These are phyloP conservation scores for Leptarthrus brevirostris DNA, from an alignment of 2,888 invertebrate species.

Conservation along the genomic window DNA sequence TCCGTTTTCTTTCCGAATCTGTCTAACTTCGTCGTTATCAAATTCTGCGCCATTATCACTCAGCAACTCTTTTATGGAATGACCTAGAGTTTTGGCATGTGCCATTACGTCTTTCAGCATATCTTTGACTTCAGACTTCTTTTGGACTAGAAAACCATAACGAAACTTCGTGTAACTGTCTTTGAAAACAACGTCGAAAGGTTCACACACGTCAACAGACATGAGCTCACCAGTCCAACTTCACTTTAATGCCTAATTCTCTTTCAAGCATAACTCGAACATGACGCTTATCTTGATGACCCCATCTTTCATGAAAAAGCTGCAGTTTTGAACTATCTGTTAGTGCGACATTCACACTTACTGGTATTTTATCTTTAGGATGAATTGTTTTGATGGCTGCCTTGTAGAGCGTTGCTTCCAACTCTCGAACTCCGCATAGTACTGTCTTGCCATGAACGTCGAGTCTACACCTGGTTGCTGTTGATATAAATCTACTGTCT, in stretches of 20 bases:
- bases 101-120: too few relatives aligned
- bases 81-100: slow-evolving; percentile 38
- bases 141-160: slow-evolving; percentile 41
- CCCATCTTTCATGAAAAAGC: slow-evolving; percentile 46
- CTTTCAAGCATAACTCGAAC: slow-evolving; percentile 41
- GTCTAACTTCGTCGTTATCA: slow-evolving; percentile 30
- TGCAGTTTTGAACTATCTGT: slow-evolving; percentile 28
- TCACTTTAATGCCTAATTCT: too few relatives aligned
- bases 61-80: slow-evolving; percentile 45
- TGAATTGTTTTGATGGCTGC: slow-evolving; percentile 55
- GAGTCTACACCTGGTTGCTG: too few relatives aligned
- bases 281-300: slow-evolving; percentile 47
- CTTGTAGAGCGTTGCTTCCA: slow-evolving; percentile 54
- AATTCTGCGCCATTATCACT: slow-evolving; percentile 51
- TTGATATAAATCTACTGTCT: slow-evolving; percentile 44
- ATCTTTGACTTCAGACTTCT: too few relatives aligned
- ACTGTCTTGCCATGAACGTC: too few relatives aligned
- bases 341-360: slow-evolving; percentile 48
- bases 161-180: slow-evolving; percentile 49
- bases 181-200: slow-evolving; percentile 47
- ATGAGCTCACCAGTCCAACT: slow-evolving; percentile 2
- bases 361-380: slow-evolving; percentile 44
- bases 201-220: slow-evolving; percentile 40
- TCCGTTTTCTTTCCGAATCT: neutral
- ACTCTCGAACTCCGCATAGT: too few relatives aligned